Base-by-base conservation (phyloP, 2,797 vertebrate genomes). In the Melanogrammus aeglefinus region DNA sequence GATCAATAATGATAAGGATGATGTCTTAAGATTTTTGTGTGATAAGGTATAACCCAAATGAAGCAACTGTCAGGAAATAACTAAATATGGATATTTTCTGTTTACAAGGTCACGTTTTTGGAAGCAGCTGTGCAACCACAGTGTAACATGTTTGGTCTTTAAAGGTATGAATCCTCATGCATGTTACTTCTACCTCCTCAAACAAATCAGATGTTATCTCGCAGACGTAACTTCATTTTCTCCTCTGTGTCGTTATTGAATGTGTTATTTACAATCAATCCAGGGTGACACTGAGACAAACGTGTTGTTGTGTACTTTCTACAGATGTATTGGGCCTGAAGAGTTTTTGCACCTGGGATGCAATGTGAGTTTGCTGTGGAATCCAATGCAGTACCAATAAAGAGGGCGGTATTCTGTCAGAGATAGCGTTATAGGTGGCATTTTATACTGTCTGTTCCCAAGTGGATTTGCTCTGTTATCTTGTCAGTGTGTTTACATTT, bases 101-200 rank as follows among this genome's bases (percentile, higher is more conserved):
- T 5, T 82, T 16, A 39, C 82, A 77, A 94, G 92, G 91, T 84
- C 86, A 88, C 73, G 76, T 79, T 0, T 80, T 82, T 36, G 81
- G 83, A 44, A 87, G 86, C 82, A 77, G 66, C 73, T 76, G 72
- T 74, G 79, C 85, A 78, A 85, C 75, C 1, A 82, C 41, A 10
- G 80, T 90, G 73, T 93, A 86, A 86, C 21, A 1, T 14, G 21
- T n/a, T 33, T 75, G 84, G 80, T 69, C 70, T 83, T 69, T 69
- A 76, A 77, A 82, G 76, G 85, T 89, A 71, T 77, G 77, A 6
- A 3, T 0, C 75, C 44, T 6, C 47, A 6, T 18, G 29, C 51
- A 51, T 73, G 33, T 70, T 66, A 35, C 39, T 12, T 57, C 21
- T 73, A 57, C 29, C 44, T 36, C 51, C 51, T 33, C 9, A 39